Evolutionary conservation across 2,888 invertebrate genomes (phyloP).

Genomic region (Halocaridina rubra): DNA sequence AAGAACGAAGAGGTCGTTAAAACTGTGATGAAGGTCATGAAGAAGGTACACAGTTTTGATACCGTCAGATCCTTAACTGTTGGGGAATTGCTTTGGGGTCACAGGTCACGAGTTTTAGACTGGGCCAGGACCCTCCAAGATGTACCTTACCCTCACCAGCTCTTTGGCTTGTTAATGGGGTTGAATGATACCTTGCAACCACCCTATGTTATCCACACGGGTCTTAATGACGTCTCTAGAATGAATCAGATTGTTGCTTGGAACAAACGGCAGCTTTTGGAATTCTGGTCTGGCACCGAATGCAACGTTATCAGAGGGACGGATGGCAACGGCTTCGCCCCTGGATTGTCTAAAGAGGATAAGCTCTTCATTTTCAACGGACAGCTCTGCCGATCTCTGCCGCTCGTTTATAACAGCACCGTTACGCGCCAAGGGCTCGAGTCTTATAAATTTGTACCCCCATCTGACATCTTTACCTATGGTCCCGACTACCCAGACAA

Average conservation of each 20-base stretch:
- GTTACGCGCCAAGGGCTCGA: conserved; percentile 73
- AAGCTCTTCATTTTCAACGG: conserved; percentile 86
- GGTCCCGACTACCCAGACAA: conserved; percentile 82
- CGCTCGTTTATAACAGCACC: conserved; percentile 78
- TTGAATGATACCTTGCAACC: conserved; percentile 58
- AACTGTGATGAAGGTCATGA: conserved; percentile 34
- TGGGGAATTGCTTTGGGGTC: conserved; percentile 57
- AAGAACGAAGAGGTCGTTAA: conserved; percentile 17
- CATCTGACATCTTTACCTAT: conserved; percentile 82
- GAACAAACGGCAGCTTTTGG: conserved; percentile 74
- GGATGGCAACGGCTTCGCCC: conserved; percentile 92
- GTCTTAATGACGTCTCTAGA: conserved; percentile 28
- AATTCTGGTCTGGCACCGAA: conserved; percentile 81
- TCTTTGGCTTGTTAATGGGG: conserved; percentile 55
- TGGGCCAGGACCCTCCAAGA: conserved; percentile 54
- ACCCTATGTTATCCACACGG: conserved; percentile 50
- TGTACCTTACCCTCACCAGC: conserved; percentile 56
- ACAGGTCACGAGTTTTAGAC: conserved; percentile 54
- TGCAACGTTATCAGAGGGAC: conserved; percentile 87
- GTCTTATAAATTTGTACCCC: conserved; percentile 77
- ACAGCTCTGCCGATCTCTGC: conserved; percentile 86
- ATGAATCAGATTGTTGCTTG: conserved; percentile 44
- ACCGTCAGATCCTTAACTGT: conserved; percentile 41
- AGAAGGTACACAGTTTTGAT: conserved; percentile 39
- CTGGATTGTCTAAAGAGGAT: conserved; percentile 82